phyloP scores from a whole-genome alignment of 1,140 invertebrate species.

The Diorhabda sublineata region DNA sequence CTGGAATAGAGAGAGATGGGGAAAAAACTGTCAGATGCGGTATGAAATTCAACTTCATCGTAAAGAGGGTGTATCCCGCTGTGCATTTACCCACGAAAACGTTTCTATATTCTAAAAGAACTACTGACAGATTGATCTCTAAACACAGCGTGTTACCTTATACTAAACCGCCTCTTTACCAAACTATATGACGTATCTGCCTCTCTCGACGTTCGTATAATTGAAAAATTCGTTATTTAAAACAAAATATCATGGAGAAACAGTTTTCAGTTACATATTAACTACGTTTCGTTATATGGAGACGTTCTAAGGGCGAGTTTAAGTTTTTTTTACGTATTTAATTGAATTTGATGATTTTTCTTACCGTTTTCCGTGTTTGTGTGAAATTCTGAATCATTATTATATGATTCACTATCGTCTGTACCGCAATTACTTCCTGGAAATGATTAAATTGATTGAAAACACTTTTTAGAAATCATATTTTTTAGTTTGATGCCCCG shows the following conservation, averaged over 20 bases:
- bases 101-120: slow-evolving; percentile 23
- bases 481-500: too few species aligned
- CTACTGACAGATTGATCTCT: slow-evolving; percentile 30
- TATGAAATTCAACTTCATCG: slow-evolving; percentile 14
- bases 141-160: slow-evolving; percentile 25
- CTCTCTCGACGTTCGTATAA: too few species aligned
- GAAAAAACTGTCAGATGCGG: neutral
- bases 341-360: neutral
- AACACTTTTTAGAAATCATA: too few species aligned
- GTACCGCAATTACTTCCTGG: slow-evolving; percentile 45
- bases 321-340: too few species aligned
- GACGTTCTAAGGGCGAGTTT: too few species aligned
- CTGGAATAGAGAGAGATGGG: neutral
- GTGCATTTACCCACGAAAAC: slow-evolving; percentile 12
- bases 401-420: slow-evolving; percentile 45
- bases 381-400: slow-evolving; percentile 39
- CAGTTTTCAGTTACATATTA: too few species aligned
- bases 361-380: slow-evolving; percentile 29
- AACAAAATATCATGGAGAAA: neutral
- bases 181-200: neutral
- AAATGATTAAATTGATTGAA: slow-evolving; percentile 11
- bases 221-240: slow-evolving; percentile 3
- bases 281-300: too few species aligned
- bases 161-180: slow-evolving; percentile 9
- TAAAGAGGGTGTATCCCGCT: slow-evolving; percentile 19